Evolutionary conservation across 2,888 invertebrate species (phyloP), one percentile per base, ranked within the genome.

Genomic region (Heliconius erato): DNA sequence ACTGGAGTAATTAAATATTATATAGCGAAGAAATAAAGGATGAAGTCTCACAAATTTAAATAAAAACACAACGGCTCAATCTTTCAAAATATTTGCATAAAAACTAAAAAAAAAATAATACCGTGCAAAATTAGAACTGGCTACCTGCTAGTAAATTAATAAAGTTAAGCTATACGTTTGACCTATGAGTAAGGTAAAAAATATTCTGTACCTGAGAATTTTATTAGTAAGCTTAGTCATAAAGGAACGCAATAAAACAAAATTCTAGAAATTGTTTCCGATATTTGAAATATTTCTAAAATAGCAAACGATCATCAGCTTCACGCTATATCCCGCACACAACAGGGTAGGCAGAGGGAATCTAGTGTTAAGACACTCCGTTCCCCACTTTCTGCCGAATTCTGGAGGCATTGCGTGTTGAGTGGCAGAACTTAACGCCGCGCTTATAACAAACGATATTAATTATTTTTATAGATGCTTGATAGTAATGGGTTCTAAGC

Each of bases 151-250:
- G 26, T 44, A 19, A 49, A 7, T 44, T n/a, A 40, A 67, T 78
- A 28, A 44, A 23, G 23, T 40, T 44, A n/a, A 35, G 19, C 44
- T 40, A 6, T 63, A 35, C 76, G 11, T 63, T 40, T 76, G 76
- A 76, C 76, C 76, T 76, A 76, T 76, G 76, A 63, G 35, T 76
- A 76, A 76, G n/a, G 35, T 63, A 59, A 63, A 76, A 76, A 76
- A 16, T 63, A 63, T 59, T 35, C 32, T 16, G 63, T 63, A 76
- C 63, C 76, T 76, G 76, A 76, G 76, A 76, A 72, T 40, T 76
- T 63, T 63, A 76, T 76, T 35, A 1, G 26, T 28, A 26, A 49
- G 76, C 63, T 76, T 76, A 76, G 63, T 71, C 49, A 69, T 49
- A 35, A 7, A 32, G 71, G 59, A 71, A 71, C 40, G 71, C 54